Evolutionary conservation across 2,888 invertebrate genomes (phyloP).

Genomic region (Odontothrips loti): DNA sequence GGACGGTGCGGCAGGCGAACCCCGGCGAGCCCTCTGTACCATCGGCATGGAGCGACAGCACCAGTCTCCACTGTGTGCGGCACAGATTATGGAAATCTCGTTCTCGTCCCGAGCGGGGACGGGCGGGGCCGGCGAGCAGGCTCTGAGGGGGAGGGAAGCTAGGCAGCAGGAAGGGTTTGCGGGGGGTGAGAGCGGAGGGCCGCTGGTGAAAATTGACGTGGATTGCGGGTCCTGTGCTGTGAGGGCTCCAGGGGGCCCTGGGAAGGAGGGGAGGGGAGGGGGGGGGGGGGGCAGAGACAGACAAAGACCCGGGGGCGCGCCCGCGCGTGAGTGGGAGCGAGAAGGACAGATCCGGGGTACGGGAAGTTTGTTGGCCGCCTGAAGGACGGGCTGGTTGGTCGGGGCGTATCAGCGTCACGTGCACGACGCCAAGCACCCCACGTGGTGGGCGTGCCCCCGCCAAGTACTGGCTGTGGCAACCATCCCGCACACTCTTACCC

Average conservation of each 20-base stretch:
- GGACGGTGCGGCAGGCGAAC: not conserved
- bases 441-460: no score
- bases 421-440: no score
- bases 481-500: no score
- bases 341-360: no score
- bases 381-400: not conserved
- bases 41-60: not conserved
- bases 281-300: not conserved
- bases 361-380: not conserved
- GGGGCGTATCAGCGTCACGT: not conserved
- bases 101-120: not conserved
- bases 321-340: no score
- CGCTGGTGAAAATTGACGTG: not conserved
- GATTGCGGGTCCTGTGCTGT: not conserved
- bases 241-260: not conserved
- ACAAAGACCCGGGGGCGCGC: not conserved
- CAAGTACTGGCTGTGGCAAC: no score
- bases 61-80: slow-evolving; percentile 8
- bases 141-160: not conserved
- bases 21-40: not conserved
- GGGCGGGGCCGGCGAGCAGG: not conserved
- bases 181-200: not conserved
- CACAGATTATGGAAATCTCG: slow-evolving; percentile 25
- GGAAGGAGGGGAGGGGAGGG: not conserved
- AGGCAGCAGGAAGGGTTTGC: not conserved